Percentiles rank a stretch among this genome's conserved stretches.
Evolutionary conservation across 1,140 invertebrate genomes (phyloP).

Genomic region (Dinoponera quadriceps): DNA sequence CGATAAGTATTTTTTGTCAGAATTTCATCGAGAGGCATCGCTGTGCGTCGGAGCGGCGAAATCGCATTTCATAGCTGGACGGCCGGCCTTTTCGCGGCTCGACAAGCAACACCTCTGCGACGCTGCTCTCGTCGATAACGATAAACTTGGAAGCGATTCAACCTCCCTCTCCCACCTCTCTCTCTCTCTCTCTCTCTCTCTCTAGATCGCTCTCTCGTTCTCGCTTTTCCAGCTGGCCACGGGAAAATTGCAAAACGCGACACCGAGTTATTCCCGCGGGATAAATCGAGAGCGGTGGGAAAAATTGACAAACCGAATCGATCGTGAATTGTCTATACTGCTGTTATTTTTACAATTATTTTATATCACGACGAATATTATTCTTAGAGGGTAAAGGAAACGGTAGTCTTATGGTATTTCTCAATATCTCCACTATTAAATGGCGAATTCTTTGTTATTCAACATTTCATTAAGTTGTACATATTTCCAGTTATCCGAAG

Average conservation of each 20-base stretch:
- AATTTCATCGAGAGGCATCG: constrained; percentile 40
- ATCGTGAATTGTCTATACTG: neutral
- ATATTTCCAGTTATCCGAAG: too few species aligned
- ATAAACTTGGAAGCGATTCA: constrained; percentile 22
- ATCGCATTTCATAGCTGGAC: constrained; percentile 53
- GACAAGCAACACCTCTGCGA: constrained; percentile 39
- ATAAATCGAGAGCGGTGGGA: constrained; percentile 3
- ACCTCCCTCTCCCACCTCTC: constrained; percentile 28
- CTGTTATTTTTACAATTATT: too few species aligned
- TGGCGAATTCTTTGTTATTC: too few species aligned
- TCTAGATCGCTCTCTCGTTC: too few species aligned
- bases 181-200: neutral
- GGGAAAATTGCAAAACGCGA: constrained; percentile 27
- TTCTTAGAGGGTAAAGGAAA: too few species aligned
- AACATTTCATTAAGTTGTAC: too few species aligned
- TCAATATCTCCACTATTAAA: too few species aligned
- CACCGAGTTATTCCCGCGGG: neutral
- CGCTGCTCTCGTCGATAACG: constrained; percentile 47
- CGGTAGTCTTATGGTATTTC: too few species aligned
- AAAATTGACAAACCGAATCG: neutral
- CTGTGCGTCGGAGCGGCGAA: constrained; percentile 53
- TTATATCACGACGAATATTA: too few species aligned
- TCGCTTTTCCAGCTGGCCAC: neutral
- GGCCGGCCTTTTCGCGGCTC: constrained; percentile 48
- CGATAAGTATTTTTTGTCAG: constrained; percentile 56